Evolutionary conservation across 2,797 vertebrate genomes (phyloP).

Genomic region (Protonibea diacanthus): DNA sequence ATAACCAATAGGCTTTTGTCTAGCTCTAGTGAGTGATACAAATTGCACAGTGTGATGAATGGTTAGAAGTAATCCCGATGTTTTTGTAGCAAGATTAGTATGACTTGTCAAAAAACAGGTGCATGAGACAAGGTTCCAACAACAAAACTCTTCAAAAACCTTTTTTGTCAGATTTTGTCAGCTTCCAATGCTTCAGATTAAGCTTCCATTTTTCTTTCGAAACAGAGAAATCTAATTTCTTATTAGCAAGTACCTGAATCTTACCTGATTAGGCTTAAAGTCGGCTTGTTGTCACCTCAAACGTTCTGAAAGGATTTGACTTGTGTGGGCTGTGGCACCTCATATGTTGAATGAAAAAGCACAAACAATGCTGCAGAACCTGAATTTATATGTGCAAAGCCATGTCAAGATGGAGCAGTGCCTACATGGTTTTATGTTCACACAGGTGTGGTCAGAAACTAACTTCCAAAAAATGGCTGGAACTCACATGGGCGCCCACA

Average conservation of each 20-base stretch:
- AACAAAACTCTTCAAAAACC: background rate
- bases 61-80: background rate
- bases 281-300: background rate
- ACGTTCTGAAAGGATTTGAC: background rate
- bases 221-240: background rate
- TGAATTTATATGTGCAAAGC: conserved; percentile 13
- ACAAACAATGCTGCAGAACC: conserved; percentile 61
- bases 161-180: background rate
- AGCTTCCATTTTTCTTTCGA: background rate
- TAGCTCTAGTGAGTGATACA: background rate
- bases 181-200: background rate
- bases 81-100: background rate
- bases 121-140: background rate
- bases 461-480: no score
- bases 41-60: no score
- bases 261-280: conserved; percentile 40
- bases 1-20: no score
- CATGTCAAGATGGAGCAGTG: no score
- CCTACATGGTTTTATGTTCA: background rate
- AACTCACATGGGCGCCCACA: no score
- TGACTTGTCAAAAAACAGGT: background rate
- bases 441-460: conserved; percentile 3
- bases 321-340: conserved; percentile 1
- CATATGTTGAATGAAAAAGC: fast-evolving
- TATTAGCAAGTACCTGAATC: background rate